These are phyloP conservation scores for Rhagologus leucostigma DNA, from an alignment of 2,113 vertebrate genomes.

Conservation along the genomic window DNA sequence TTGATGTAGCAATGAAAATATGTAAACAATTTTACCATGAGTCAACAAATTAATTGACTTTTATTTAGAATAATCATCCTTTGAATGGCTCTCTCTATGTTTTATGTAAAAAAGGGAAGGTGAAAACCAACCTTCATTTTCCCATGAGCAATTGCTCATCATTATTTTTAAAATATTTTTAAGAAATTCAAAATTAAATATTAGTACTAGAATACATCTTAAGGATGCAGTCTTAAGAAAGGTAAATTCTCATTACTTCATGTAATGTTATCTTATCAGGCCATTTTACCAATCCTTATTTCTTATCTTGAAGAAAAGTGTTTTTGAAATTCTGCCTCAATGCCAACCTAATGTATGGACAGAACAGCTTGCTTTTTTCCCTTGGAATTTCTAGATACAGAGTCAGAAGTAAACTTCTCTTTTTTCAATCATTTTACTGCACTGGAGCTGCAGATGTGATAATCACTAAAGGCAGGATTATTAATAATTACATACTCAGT, in stretches of 20 bases:
- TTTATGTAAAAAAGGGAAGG: background rate
- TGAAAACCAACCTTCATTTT: background rate
- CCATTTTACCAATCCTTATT: background rate
- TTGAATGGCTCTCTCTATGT: background rate
- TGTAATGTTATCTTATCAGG: background rate
- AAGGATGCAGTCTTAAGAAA: background rate
- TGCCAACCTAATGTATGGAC: background rate
- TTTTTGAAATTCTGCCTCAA: background rate
- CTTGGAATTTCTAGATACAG: background rate
- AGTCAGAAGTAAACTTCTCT: background rate
- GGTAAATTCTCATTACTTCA: background rate
- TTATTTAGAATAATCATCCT: background rate
- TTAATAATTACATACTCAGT: background rate
- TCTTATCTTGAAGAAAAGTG: background rate
- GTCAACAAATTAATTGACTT: background rate
- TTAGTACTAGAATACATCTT: background rate
- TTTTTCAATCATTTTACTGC: background rate
- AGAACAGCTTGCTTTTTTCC: background rate
- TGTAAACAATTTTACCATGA: background rate
- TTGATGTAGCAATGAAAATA: background rate
- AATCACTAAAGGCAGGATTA: background rate
- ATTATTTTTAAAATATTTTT: background rate
- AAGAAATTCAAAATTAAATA: background rate
- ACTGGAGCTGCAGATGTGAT: background rate
- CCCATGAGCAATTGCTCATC: background rate